Percentiles rank a stretch among this genome's conserved stretches.
Evolutionary conservation across 1,140 invertebrate species (phyloP).

Genomic region (Agrypnia vestita): DNA sequence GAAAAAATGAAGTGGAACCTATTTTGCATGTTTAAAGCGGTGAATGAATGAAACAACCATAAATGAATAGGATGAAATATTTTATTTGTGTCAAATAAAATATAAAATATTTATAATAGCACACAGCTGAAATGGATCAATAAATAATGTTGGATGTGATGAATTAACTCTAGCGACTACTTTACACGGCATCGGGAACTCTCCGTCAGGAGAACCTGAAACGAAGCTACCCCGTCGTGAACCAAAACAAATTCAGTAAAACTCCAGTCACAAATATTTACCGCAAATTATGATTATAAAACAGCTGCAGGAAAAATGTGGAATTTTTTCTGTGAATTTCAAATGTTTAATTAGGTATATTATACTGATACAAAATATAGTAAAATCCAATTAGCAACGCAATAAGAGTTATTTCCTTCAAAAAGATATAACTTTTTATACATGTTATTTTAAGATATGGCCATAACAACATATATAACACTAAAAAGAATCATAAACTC

Average conservation of each 20-base stretch:
- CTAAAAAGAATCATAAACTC: not conserved
- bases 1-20: too few species aligned
- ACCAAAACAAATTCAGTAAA: not conserved
- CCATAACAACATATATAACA: conserved; percentile 16
- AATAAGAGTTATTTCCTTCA: conserved; percentile 8
- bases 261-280: not conserved
- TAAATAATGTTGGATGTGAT: conserved; percentile 20
- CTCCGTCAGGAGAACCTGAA: too few species aligned
- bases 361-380: not conserved
- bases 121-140: conserved; percentile 12
- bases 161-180: conserved; percentile 13
- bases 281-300: not conserved
- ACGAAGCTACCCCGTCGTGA: not conserved
- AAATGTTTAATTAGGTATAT: not conserved
- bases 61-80: conserved; percentile 21
- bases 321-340: not conserved
- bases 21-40: too few species aligned
- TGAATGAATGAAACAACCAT: too few species aligned
- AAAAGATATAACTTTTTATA: conserved; percentile 22
- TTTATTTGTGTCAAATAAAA: conserved; percentile 46
- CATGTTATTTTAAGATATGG: conserved; percentile 32
- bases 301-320: conserved; percentile 1
- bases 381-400: too few species aligned
- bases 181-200: too few species aligned
- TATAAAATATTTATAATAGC: conserved; percentile 11